These are phyloP conservation scores for Rynchops niger DNA, from an alignment of 2,113 vertebrate genomes.

Conservation along the genomic window DNA sequence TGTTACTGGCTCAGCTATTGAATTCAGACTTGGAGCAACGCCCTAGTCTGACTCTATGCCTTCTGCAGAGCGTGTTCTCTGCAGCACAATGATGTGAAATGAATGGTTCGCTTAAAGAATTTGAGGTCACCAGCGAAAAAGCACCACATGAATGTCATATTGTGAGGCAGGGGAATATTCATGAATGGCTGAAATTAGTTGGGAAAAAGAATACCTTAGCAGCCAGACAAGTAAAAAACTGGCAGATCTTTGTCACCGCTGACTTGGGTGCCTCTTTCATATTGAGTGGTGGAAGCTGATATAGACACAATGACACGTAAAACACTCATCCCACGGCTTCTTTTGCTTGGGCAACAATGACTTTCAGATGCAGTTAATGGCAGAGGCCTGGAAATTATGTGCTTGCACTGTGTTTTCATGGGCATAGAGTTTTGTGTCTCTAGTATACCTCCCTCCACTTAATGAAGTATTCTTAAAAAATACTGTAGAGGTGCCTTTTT, in stretches of 20 bases:
- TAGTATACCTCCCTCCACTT: not conserved
- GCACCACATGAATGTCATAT: not conserved
- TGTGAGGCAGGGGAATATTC: not conserved
- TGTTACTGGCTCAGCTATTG: not conserved
- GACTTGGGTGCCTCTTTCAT: not conserved
- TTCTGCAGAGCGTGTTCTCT: not conserved
- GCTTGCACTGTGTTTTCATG: not conserved
- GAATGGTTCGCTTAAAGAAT: not conserved
- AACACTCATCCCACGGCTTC: not conserved
- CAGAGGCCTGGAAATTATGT: not conserved
- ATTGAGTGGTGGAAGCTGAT: slow-evolving; percentile 1
- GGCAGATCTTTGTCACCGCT: not conserved
- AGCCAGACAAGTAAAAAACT: not conserved
- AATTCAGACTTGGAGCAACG: not conserved
- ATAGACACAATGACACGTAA: slow-evolving; percentile 2
- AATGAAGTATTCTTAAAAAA: not conserved
- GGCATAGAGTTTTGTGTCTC: not conserved
- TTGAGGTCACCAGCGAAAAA: not conserved
- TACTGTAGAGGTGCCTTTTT: not conserved
- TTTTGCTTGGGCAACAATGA: slow-evolving; percentile 27
- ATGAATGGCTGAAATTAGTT: not conserved
- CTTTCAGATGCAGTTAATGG: slow-evolving; percentile 8
- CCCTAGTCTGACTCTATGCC: not conserved
- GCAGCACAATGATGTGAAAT: not conserved
- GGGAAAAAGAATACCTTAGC: not conserved